Evolutionary conservation across 2,797 vertebrate species (phyloP).

Genomic region (Gymnodraco acuticeps): DNA sequence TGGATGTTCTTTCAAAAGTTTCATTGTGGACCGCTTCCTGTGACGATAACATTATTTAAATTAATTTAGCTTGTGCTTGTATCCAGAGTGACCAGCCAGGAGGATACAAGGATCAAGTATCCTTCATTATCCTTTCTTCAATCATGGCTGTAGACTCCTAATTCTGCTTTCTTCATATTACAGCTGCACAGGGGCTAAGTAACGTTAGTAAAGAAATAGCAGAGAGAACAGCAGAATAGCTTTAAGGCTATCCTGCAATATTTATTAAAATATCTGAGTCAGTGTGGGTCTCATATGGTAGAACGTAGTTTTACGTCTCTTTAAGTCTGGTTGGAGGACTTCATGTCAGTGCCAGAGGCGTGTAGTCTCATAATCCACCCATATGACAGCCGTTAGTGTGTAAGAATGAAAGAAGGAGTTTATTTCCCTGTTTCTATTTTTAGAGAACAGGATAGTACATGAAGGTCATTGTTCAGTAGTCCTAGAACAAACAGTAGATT

Average conservation of each 20-base stretch:
- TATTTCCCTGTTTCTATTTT: slow-evolving; percentile 1
- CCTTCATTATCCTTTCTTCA: not conserved
- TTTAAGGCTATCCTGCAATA: not conserved
- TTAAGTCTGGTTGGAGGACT: not conserved
- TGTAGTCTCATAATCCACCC: not conserved
- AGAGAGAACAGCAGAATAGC: not conserved
- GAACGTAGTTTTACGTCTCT: not conserved
- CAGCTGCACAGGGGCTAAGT: not conserved
- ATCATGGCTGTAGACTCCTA: not conserved
- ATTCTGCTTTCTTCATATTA: not conserved
- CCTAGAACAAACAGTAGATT: slow-evolving; percentile 22
- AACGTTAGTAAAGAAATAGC: not conserved
- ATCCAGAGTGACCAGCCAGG: too few species aligned
- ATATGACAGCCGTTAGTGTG: not conserved
- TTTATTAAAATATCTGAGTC: not conserved
- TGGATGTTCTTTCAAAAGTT: too few species aligned
- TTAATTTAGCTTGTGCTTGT: too few species aligned
- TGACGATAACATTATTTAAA: too few species aligned
- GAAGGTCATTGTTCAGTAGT: slow-evolving; percentile 21
- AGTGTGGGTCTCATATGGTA: not conserved
- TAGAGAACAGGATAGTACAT: not conserved
- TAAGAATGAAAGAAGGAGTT: slow-evolving; percentile 17
- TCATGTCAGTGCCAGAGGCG: not conserved
- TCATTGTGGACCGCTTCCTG: too few species aligned
- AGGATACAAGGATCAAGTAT: too few species aligned